Evolutionary conservation across 2,113 vertebrate genomes (phyloP).

Genomic region (Ploceus nigricollis): DNA sequence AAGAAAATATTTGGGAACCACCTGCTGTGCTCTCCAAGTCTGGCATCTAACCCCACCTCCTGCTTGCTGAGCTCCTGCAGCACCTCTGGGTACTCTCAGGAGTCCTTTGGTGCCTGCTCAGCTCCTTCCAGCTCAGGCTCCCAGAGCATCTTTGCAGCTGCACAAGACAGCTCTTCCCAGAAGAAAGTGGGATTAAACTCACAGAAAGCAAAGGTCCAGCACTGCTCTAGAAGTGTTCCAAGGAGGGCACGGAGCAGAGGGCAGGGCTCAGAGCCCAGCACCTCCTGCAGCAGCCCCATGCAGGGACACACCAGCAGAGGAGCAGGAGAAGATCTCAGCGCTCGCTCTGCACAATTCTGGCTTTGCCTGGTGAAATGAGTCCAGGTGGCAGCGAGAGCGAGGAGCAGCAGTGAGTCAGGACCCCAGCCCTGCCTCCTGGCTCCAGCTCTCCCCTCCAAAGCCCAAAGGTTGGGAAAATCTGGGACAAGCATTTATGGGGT

Average conservation of each 20-base stretch:
- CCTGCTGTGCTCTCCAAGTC: background rate
- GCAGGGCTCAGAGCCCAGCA: background rate
- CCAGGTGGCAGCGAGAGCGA: background rate
- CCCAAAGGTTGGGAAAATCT: background rate
- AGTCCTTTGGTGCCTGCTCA: background rate
- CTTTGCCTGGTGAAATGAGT: background rate
- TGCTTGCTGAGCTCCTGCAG: background rate
- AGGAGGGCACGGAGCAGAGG: background rate
- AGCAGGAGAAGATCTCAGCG: rapidly evolving
- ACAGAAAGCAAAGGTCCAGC: background rate
- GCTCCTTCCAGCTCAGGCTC: background rate
- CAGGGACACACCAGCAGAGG: rapidly evolving
- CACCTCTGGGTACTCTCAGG: rapidly evolving
- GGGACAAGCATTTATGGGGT: background rate
- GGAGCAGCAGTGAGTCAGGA: background rate
- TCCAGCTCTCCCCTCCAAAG: background rate
- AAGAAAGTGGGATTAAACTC: background rate
- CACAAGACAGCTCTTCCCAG: rapidly evolving
- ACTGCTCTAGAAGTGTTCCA: background rate
- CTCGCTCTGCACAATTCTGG: background rate
- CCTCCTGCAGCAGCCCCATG: rapidly evolving
- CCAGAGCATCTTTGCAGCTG: background rate
- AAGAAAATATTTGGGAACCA: background rate
- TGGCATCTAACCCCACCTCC: background rate
- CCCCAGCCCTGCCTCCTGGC: background rate